A percentile compares a stretch with the other conserved stretches of the same genome.
Evolutionary conservation across 1,140 invertebrate species (phyloP).

Genomic region (Hyphantria cunea): DNA sequence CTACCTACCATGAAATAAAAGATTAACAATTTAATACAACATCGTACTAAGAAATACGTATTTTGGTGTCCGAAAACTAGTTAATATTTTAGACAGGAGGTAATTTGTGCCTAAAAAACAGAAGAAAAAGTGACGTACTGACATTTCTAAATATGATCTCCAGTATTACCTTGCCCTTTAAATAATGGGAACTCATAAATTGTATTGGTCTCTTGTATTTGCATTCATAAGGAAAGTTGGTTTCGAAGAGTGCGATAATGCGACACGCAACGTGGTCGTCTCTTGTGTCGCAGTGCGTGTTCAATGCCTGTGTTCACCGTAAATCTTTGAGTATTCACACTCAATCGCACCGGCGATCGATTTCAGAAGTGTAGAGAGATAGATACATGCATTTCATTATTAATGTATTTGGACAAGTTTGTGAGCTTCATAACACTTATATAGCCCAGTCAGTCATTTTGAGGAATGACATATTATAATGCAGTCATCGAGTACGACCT

Average conservation of each 20-base stretch:
- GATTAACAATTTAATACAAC: constrained; percentile 55
- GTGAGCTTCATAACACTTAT: constrained; percentile 32
- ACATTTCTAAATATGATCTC: no score
- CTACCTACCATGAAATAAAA: constrained; percentile 77
- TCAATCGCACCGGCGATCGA: constrained; percentile 31
- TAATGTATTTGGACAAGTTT: constrained; percentile 28
- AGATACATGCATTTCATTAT: constrained; percentile 31
- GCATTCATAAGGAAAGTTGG: constrained; percentile 68
- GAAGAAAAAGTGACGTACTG: no score
- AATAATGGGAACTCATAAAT: background rate
- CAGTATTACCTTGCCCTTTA: no score
- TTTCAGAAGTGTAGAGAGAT: constrained; percentile 39
- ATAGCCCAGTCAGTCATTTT: no score
- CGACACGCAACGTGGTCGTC: constrained; percentile 56
- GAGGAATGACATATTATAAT: no score
- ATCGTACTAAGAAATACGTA: constrained; percentile 51
- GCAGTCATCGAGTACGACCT: no score
- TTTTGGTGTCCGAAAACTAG: no score
- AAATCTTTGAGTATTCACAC: constrained; percentile 53
- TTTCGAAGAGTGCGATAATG: constrained; percentile 64
- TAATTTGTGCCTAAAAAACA: no score
- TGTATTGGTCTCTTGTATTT: background rate
- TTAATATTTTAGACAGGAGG: no score
- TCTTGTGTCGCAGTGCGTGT: constrained; percentile 56
- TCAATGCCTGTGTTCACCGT: constrained; percentile 49